Conservation (phyloP, 2,797 vertebrate species). For the Sitta carolinensis region DNA sequence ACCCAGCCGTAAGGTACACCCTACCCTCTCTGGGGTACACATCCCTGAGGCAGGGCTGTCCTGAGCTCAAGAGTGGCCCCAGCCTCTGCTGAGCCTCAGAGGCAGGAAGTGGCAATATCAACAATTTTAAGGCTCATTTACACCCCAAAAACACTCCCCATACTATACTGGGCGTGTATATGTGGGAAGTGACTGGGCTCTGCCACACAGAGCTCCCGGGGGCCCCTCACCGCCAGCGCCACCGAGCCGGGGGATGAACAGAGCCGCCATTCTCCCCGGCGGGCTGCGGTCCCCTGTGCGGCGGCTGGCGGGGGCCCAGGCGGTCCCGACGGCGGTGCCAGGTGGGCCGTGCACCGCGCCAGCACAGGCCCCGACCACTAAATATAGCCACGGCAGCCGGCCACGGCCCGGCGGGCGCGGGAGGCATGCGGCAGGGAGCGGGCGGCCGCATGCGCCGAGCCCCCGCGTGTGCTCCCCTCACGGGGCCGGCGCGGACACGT, state of each 20-base stretch:
- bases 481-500: not conserved
- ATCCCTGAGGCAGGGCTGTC: not conserved
- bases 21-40: not conserved
- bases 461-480: not conserved
- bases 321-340: not conserved
- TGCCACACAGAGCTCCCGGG: not conserved
- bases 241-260: not conserved
- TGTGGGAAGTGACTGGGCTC: not conserved
- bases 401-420: not conserved
- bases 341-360: not conserved
- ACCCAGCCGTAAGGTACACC: not conserved
- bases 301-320: not conserved
- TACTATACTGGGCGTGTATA: not conserved
- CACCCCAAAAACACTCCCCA: not conserved
- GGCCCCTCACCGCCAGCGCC: not conserved
- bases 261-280: not conserved
- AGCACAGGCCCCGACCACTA: not conserved
- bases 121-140: not conserved
- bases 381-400: not conserved
- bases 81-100: rapidly evolving
- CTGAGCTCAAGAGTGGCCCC: not conserved
- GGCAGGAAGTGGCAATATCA: not conserved
- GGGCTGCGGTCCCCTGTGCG: not conserved
- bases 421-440: not conserved
- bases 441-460: not conserved